Percentiles rank a stretch among this genome's conserved stretches.
These are phyloP conservation scores for Drosophila sucinea DNA, from an alignment of 1,140 invertebrate species.

Conservation along the genomic window DNA sequence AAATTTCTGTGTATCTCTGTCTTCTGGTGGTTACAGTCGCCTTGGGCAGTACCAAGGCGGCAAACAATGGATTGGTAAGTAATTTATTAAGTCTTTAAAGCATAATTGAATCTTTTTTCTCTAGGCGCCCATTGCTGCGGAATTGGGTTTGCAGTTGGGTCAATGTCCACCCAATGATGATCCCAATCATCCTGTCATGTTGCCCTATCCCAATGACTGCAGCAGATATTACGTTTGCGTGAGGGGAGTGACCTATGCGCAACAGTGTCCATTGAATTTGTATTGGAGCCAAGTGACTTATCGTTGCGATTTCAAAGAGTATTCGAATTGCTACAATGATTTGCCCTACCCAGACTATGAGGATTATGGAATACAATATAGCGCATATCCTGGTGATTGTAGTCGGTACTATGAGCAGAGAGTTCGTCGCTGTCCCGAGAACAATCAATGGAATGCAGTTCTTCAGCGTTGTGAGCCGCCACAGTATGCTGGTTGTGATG, in stretches of 20 bases:
- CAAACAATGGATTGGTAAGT: background rate
- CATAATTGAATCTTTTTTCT: background rate
- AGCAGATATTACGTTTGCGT: slow-evolving; percentile 55
- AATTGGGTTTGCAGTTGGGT: background rate
- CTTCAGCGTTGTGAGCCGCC: slow-evolving; percentile 34
- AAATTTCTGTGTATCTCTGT: background rate
- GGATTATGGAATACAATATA: slow-evolving; percentile 17
- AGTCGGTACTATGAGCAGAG: slow-evolving; percentile 39
- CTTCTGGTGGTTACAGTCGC: slow-evolving; percentile 17
- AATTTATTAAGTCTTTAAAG: background rate
- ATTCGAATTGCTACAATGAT: slow-evolving; percentile 31
- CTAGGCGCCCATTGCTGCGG: background rate
- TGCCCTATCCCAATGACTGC: slow-evolving; percentile 53
- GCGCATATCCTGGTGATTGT: slow-evolving; percentile 45
- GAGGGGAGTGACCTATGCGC: slow-evolving; percentile 16
- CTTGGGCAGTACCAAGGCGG: background rate
- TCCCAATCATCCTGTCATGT: slow-evolving; percentile 42
- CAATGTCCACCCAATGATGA: slow-evolving; percentile 57
- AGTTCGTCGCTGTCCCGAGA: slow-evolving; percentile 23
- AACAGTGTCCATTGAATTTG: slow-evolving; percentile 51
- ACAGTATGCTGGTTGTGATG: slow-evolving; percentile 11
- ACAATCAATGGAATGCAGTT: slow-evolving; percentile 37
- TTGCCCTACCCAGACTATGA: background rate
- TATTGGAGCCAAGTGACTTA: slow-evolving; percentile 60
- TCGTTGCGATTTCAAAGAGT: slow-evolving; percentile 54